Percentiles rank a stretch among this genome's conserved stretches.
Evolutionary conservation across 2,113 vertebrate species (phyloP).

Genomic region (Notothenia coriiceps): DNA sequence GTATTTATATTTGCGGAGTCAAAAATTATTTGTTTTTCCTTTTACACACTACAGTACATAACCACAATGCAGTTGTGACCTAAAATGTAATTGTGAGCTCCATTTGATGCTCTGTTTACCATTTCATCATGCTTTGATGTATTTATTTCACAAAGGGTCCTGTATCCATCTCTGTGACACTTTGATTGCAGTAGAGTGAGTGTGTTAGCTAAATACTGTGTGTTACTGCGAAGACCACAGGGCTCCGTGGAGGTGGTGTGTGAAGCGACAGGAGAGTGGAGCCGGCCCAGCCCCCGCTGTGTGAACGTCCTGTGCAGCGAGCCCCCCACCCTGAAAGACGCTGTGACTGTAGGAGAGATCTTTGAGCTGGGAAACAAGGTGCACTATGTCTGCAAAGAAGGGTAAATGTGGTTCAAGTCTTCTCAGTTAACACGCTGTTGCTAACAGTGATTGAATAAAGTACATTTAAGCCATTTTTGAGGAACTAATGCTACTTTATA

Average conservation of each 20-base stretch:
- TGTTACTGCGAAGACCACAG: conserved; percentile 87
- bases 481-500: too few species aligned
- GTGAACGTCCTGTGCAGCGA: conserved; percentile 86
- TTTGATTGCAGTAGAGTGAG: neutral
- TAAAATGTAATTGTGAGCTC: neutral
- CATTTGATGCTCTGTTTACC: neutral
- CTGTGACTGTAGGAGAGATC: conserved; percentile 84
- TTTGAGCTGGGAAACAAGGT: conserved; percentile 90
- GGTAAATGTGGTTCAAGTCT: conserved; percentile 84
- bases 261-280: conserved; percentile 90
- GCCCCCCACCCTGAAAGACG: conserved; percentile 89
- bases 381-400: conserved; percentile 94
- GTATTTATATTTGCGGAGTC: too few species aligned
- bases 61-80: neutral
- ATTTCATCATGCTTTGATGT: neutral
- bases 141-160: neutral
- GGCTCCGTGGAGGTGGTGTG: conserved; percentile 89
- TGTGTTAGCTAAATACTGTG: conserved; percentile 38
- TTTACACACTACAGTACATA: too few species aligned
- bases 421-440: neutral
- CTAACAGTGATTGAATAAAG: too few species aligned
- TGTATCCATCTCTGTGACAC: conserved; percentile 1
- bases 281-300: conserved; percentile 87
- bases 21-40: too few species aligned
- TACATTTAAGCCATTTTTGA: too few species aligned